A percentile compares a stretch with the other conserved stretches of the same genome.
These are phyloP conservation scores for Melozone crissalis DNA, from an alignment of 2,113 vertebrate genomes.

Conservation along the genomic window DNA sequence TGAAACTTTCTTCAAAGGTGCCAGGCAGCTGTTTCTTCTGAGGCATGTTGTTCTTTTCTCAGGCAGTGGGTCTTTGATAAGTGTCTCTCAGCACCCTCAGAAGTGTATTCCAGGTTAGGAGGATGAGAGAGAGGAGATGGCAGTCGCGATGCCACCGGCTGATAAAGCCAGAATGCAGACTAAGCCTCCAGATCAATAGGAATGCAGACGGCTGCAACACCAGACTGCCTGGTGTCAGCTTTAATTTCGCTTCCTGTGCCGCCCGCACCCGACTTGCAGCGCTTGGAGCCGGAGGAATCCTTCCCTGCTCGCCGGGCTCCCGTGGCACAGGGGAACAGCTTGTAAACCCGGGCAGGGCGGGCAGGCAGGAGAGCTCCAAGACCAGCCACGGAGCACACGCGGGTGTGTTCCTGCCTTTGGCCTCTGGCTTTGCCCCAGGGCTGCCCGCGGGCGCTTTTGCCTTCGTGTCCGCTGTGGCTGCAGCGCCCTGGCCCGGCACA, in stretches of 20 bases:
- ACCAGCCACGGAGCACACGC: accelerated
- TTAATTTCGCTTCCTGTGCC: not conserved
- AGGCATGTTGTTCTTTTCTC: conserved; percentile 24
- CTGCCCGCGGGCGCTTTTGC: not conserved
- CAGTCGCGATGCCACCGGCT: conserved; percentile 45
- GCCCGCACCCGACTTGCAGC: not conserved
- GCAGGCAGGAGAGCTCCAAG: not conserved
- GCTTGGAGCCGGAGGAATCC: not conserved
- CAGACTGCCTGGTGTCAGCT: conserved; percentile 61
- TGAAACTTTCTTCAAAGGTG: conserved; percentile 62
- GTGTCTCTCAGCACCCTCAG: conserved; percentile 25
- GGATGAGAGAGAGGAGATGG: conserved; percentile 37
- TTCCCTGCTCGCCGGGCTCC: not conserved
- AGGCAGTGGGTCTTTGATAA: conserved; percentile 47
- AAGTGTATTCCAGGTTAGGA: conserved; percentile 55
- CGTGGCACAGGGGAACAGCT: accelerated
- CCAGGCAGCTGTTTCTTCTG: conserved; percentile 42
- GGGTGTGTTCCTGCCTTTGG: not conserved
- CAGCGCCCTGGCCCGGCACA: accelerated
- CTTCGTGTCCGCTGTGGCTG: not conserved
- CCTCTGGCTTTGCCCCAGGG: not conserved
- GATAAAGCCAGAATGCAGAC: conserved; percentile 61
- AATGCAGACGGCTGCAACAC: conserved; percentile 39
- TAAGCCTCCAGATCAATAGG: conserved; percentile 59
- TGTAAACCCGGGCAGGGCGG: not conserved